Base-by-base conservation (phyloP, 1,140 invertebrate genomes). In the Antheraea pernyi region DNA sequence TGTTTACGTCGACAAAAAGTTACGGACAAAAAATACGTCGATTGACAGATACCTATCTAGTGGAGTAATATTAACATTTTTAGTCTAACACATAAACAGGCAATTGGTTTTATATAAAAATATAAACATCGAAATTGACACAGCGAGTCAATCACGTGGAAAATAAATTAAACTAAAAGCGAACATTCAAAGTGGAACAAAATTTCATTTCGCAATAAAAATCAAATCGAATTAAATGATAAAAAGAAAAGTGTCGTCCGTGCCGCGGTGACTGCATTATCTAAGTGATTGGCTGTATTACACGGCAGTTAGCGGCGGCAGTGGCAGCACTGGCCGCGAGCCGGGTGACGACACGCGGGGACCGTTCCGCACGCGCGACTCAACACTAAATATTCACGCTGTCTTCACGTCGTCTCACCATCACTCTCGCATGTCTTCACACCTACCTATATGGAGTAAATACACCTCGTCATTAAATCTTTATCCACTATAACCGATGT, bases 281-380 rank as follows among this genome's bases (percentile, higher is more conserved):
- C 8, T 46, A 65, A 65, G 37, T 46, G 39, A 65, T 65, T 65
- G 64, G 64, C 8, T 22, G 19, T 13, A 65, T 65, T 46, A 48
- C 64, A 65, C 64, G 64, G 64, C 19, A 30, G 60, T 61, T 61
- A 61, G 60, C 46, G 42, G 46, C 59, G 67, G 58, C 48, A 61
- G 18, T 60, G 59, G 61, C 67, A 19, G 65, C 48, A n/a, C n/a
- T 74, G 72, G 68, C 72, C 22, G 1, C 66, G 66, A 58, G 71
- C 64, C 67, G 63, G 13, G 37, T 37, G 11, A 13, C 0, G 46
- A 53, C 46, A 53, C 16, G 46, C 53, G 46, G 46, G 16, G 22
- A n/a, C 58, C 61, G 74, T 71, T 70, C 66, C 74, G 74, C 71
- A 71, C 71, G 74, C 67, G 71, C 71, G 69, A 67, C 46, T 22